Evolutionary conservation across 2,113 vertebrate genomes (phyloP).

Genomic region (Geococcyx californianus): DNA sequence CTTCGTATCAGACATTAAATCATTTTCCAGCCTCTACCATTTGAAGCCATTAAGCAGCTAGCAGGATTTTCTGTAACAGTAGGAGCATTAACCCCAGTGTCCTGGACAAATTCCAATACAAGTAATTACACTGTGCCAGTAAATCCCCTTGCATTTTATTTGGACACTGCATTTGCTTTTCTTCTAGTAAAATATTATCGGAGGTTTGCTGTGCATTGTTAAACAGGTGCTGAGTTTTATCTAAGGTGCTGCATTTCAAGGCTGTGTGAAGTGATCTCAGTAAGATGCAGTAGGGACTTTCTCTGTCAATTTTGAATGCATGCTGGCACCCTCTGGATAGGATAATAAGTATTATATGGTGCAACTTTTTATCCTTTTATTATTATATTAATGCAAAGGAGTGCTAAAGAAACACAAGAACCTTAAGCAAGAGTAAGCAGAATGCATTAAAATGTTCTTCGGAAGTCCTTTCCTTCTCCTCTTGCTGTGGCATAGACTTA

Average conservation of each 20-base stretch:
- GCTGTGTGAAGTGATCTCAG: neutral
- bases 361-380: neutral
- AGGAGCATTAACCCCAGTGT: neutral
- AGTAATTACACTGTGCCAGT: constrained; percentile 32
- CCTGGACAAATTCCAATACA: constrained; percentile 32
- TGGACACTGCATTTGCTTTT: neutral
- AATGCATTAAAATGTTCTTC: neutral
- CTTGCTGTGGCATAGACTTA: too few species aligned
- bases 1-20: neutral
- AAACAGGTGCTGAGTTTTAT: neutral
- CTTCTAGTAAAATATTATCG: neutral
- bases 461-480: neutral
- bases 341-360: neutral
- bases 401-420: neutral
- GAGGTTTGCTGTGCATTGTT: neutral
- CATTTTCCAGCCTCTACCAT: neutral
- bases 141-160: constrained; percentile 25
- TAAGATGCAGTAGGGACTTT: neutral
- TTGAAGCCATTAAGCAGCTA: neutral
- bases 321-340: neutral
- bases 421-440: neutral
- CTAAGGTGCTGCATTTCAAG: neutral
- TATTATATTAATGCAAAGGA: neutral
- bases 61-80: neutral
- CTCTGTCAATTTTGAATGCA: neutral